Evolutionary conservation across 2,113 vertebrate genomes (phyloP), one percentile per base, ranked within the genome.

Genomic region (Vulpes lagopus): DNA sequence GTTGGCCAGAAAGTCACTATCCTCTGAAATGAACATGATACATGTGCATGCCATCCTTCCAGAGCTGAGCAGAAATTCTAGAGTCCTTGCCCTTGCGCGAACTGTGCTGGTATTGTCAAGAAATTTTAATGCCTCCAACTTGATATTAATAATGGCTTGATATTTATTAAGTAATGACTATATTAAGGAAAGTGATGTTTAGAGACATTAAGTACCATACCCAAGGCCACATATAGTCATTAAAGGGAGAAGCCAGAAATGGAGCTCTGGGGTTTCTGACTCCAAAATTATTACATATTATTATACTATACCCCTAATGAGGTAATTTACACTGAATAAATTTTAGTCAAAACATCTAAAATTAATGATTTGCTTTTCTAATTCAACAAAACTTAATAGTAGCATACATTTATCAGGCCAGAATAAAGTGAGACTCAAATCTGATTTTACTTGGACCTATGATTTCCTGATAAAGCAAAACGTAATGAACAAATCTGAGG

Each of bases 141-240:
- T 87, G 43, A 78, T 15, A 17, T 64, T 90, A 94, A 79, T 95
- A 79, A 59, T 15, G 25, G 93, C 30, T 74, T 43, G 1, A 60
- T 64, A 22, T 62, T 88, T 96, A 84, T 30, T 64, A 87, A 22
- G 64, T 96, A 79, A 86, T 76, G 88, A 57, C 11, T 57, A 78
- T 60, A 53, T 65, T 76, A 79, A 89, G 43, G 55, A 80, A 93
- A 57, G 49, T 8, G 11, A 96, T 30, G 8, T 57, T 59, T 43
- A 59, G 65, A n/a, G 67, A 86, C 82, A 82, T 30, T 87, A 73
- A 30, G 43, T 8, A 15, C 73, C 32, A 22, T 84, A 22, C 25
- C 32, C 80, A 51, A 69, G 59, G 57, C 69, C 80, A 76, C 27
- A 86, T 53, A 81, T 2, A 71, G 53, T 5, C 20, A 69, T 62